Evolutionary conservation across 2,113 vertebrate species (phyloP), one percentile per base, ranked within the genome.

Genomic region (Cyprinus carpio): DNA sequence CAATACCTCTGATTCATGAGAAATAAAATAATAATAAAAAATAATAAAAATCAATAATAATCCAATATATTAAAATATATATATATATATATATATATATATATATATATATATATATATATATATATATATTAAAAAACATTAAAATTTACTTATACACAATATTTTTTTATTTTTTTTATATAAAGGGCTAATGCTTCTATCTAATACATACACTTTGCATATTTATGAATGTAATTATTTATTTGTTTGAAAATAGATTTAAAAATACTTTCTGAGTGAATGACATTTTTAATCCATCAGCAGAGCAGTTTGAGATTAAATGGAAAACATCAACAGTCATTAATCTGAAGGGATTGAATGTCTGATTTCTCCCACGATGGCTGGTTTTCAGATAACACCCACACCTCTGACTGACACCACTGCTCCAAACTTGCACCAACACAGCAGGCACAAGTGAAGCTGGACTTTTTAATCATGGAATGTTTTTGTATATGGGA

Each of bases 341-440:
- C 75, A 84, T 89, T 90, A 90, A 93, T 92, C 89, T 90, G 86
- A 1, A 69, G 3, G 20, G 87, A 91, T 89, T 91, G 87, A 89
- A 74, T 88, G 75, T 84, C 54, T 62, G 18, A 16, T 79, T 75
- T 65, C 62, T 75, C 67, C 80, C 49, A 82, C 75, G 58, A 13
- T 43, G 37, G 12, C 49, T 60, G 16, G 80, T 60, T 54, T 23
- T 29, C 64, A 71, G 65, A 85, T 6, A 76, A 75, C 84, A 88
- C 83, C 27, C 85, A 79, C 90, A 92, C 91, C 86, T 91, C 87
- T 90, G 90, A 91, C 84, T 89, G 46, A 77, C 43, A 4, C 62
- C 75, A 43, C 37, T 20, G 46, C 79, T 88, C 29, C 7, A 31
- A 34, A 67, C 65, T 87, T 80, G 62, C 76, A 85, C 69, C 72